Percentiles rank a stretch among this genome's conserved stretches.
Evolutionary conservation across 2,797 vertebrate species (phyloP).

Genomic region (Denticeps clupeoides): DNA sequence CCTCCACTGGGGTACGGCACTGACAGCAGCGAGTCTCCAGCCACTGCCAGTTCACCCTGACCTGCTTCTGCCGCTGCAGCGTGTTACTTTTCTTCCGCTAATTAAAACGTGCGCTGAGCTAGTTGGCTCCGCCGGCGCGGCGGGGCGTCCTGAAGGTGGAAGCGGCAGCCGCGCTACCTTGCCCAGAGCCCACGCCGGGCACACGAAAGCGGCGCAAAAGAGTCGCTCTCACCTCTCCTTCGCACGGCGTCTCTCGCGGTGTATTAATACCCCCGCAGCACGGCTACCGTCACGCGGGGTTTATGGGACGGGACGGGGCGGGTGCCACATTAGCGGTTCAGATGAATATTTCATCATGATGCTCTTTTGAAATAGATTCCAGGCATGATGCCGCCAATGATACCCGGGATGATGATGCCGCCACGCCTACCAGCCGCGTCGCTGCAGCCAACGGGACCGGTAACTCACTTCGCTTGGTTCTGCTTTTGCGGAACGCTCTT

Average conservation of each 20-base stretch:
- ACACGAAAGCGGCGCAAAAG: background rate
- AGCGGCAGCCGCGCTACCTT: background rate
- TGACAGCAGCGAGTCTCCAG: no score
- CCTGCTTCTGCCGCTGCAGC: no score
- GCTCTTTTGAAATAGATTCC: conserved; percentile 74
- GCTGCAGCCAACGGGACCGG: conserved; percentile 86
- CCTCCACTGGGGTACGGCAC: no score
- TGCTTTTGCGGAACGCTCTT: background rate
- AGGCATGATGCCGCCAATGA: conserved; percentile 95
- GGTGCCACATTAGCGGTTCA: conserved; percentile 40
- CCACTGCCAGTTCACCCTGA: no score
- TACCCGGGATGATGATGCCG: conserved; percentile 96
- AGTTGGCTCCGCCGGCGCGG: no score
- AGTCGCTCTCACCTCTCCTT: conserved; percentile 20
- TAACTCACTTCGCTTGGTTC: conserved; percentile 45
- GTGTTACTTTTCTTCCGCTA: no score
- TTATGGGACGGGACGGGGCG: conserved; percentile 22
- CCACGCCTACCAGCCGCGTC: conserved; percentile 86
- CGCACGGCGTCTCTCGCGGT: conserved; percentile 27
- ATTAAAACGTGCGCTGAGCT: no score
- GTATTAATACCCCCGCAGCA: conserved; percentile 35
- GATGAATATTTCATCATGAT: conserved; percentile 58
- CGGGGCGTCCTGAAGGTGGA: conserved; percentile 14
- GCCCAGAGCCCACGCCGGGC: background rate
- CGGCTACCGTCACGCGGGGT: background rate